Evolutionary conservation across 37 sponge, comb jelly and placozoan genomes (phyloP), one percentile per base, ranked within the genome.

Genomic region (Ephydatia muelleri): DNA sequence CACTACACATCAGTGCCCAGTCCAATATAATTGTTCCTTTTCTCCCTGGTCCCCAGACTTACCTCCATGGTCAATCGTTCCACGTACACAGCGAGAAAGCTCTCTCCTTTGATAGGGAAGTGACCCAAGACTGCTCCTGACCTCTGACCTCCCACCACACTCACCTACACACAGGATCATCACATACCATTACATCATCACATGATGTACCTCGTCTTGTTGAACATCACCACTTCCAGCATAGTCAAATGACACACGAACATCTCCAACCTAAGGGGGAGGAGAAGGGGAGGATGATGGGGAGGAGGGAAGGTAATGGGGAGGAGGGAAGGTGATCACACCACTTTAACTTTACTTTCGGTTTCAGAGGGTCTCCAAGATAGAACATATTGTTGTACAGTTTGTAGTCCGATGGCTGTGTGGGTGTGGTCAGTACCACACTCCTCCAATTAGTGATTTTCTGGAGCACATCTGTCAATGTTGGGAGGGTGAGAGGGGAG

Each of bases 131-230:
- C 49, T 19, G 23, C 72, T 26, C 86, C 86, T 21, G 72, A 79
- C 25, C 48, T 25, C 79, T 88, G 89, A 16, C 67, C 57, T 43
- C 79, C 89, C 30, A 88, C 79, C 28, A 88, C 49, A 67, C 84
- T 79, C 26, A 85, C 38, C 86, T 85, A 11, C 35, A 75, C 16
- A 72, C 22, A n/a, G 13, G 72, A 47, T 72, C 25, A 72, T 68
- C 0, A 3, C 68, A 35, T 5, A 67, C 2, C 9, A 67, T 34
- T 3, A 22, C 69, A 65, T 65, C n/a, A 27, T 43, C 34, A 66
- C 29, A 68, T 25, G 6, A 21, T 32, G 5, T 36, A 85, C 86
- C 33, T 27, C 22, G 33, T 85, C 79, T 30, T 77, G 49, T 13
- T 21, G 68, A 21, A 49, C 70, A 16, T 68, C 84, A 0, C 70